Conservation (phyloP, 2,113 vertebrate species). For the Phoxinus phoxinus region DNA sequence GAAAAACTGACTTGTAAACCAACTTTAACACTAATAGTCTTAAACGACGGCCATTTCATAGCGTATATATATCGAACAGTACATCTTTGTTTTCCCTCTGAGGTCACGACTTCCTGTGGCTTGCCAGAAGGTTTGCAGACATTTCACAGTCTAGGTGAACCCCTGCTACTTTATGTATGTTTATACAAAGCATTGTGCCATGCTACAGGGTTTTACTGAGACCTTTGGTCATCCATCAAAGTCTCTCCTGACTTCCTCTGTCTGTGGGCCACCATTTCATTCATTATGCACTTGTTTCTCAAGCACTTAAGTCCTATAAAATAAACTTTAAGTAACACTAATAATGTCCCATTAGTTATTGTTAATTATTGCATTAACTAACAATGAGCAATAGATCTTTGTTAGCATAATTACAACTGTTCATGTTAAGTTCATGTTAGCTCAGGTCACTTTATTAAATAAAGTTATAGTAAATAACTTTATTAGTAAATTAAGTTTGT, state of each 20-base stretch:
- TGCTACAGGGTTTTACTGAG: constrained; percentile 41
- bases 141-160: constrained; percentile 42
- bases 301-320: not conserved
- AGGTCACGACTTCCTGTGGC: constrained; percentile 51
- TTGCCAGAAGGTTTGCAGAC: constrained; percentile 55
- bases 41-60: not conserved
- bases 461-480: no score
- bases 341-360: no score
- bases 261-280: not conserved
- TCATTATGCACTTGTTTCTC: constrained; percentile 13
- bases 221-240: constrained; percentile 47
- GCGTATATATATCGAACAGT: constrained; percentile 51
- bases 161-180: constrained; percentile 54
- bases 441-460: no score
- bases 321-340: no score
- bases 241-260: not conserved
- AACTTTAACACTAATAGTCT: not conserved
- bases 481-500: no score
- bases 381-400: no score
- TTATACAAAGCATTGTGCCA: constrained; percentile 59
- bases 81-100: constrained; percentile 58
- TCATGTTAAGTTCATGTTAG: no score
- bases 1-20: not conserved
- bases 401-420: no score
- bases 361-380: no score